These are phyloP conservation scores for Drosophila buzzatii DNA, from an alignment of 2,888 invertebrate genomes.

Conservation along the genomic window DNA sequence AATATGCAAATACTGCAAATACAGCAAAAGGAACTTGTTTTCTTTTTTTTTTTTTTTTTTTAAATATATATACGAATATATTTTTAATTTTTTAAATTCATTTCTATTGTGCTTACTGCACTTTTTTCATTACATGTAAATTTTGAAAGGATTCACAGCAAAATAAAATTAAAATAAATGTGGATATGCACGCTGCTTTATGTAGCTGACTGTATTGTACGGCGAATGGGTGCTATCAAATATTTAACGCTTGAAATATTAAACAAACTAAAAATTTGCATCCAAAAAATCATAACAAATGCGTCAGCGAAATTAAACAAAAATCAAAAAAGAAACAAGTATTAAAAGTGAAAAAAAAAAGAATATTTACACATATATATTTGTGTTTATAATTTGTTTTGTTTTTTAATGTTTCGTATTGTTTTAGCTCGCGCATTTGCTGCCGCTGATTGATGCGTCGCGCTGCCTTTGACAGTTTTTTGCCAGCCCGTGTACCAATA, in stretches of 20 bases:
- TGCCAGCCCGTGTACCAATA: slow-evolving; percentile 45
- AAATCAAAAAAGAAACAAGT: slow-evolving; percentile 55
- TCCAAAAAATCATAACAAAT: slow-evolving; percentile 43
- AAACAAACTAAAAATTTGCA: slow-evolving; percentile 67
- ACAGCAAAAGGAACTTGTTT: slow-evolving; percentile 18
- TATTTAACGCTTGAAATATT: slow-evolving; percentile 73
- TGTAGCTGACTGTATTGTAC: slow-evolving; percentile 51
- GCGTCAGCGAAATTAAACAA: slow-evolving; percentile 51
- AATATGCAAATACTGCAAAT: slow-evolving; percentile 82
- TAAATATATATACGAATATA: slow-evolving; percentile 17
- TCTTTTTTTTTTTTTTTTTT: slow-evolving; percentile 36
- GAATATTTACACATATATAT: slow-evolving; percentile 12
- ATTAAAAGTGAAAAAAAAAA: neutral
- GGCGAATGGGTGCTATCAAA: slow-evolving; percentile 53
- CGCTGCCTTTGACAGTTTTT: slow-evolving; percentile 73
- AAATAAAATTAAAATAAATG: slow-evolving; percentile 1
- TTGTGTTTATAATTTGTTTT: slow-evolving; percentile 20
- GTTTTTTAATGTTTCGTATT: slow-evolving; percentile 11
- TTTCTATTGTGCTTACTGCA: slow-evolving; percentile 28
- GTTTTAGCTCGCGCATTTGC: slow-evolving; percentile 19
- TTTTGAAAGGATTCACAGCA: slow-evolving; percentile 35
- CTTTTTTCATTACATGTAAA: slow-evolving; percentile 47
- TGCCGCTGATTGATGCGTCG: slow-evolving; percentile 67
- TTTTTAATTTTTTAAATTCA: slow-evolving; percentile 46
- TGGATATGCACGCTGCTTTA: slow-evolving; percentile 49